These are phyloP conservation scores for Eupeodes corollae DNA, from an alignment of 1,140 invertebrate species.

Conservation along the genomic window DNA sequence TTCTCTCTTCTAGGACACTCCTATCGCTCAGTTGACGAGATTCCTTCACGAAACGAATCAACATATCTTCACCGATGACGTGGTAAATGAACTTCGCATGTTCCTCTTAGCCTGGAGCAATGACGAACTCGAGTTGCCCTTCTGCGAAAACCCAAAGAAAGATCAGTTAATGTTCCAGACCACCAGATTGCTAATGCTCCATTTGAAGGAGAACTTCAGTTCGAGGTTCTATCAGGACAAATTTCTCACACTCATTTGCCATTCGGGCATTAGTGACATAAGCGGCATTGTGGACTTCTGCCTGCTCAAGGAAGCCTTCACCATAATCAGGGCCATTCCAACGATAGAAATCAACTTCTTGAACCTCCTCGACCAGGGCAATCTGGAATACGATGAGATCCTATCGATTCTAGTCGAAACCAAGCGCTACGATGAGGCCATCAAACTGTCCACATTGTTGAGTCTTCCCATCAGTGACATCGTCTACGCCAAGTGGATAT, in stretches of 20 bases:
- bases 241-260: slow-evolving; percentile 27
- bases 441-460: slow-evolving; percentile 24
- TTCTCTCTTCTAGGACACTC: slow-evolving; percentile 13
- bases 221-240: slow-evolving; percentile 22
- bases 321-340: slow-evolving; percentile 16
- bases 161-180: slow-evolving; percentile 24
- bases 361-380: slow-evolving; percentile 18
- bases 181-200: slow-evolving; percentile 18
- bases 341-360: slow-evolving; percentile 3
- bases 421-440: slow-evolving; percentile 25
- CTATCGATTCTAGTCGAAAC: slow-evolving; percentile 19
- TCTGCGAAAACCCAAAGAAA: slow-evolving; percentile 12
- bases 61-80: slow-evolving; percentile 21
- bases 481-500: slow-evolving; percentile 31
- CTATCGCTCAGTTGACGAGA: slow-evolving; percentile 19
- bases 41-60: slow-evolving; percentile 24
- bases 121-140: slow-evolving; percentile 19
- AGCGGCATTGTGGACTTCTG: slow-evolving; percentile 26
- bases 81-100: slow-evolving; percentile 22
- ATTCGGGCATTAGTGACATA: slow-evolving; percentile 29
- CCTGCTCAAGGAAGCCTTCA: slow-evolving; percentile 21
- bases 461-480: slow-evolving; percentile 28
- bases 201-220: slow-evolving; percentile 25
- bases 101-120: slow-evolving; percentile 28
- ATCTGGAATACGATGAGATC: slow-evolving; percentile 19